These are phyloP conservation scores for Phengaris alcon DNA, from an alignment of 2,888 invertebrate species.

Conservation along the genomic window DNA sequence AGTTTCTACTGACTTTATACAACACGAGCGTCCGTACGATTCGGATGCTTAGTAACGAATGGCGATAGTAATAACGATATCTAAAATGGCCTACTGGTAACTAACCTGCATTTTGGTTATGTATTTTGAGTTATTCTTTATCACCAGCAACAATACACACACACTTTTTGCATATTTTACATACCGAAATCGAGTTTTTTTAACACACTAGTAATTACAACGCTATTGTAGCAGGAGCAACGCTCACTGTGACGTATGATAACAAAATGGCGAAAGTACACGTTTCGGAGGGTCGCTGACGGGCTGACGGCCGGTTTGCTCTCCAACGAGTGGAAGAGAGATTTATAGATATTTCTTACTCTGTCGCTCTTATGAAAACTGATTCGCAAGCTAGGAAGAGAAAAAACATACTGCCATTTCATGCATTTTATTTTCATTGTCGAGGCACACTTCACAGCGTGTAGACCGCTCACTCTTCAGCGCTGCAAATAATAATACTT, in stretches of 20 bases:
- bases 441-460: conserved; percentile 2
- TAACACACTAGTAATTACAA: conserved; percentile 35
- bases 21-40: background rate
- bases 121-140: conserved; percentile 11
- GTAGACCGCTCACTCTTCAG: conserved; percentile 15
- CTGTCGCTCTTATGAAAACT: conserved; percentile 29
- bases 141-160: conserved; percentile 2
- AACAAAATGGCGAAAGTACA: conserved; percentile 51
- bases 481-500: background rate
- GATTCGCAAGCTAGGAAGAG: conserved; percentile 5
- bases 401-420: conserved; percentile 9
- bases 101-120: conserved; percentile 20
- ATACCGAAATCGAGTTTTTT: conserved; percentile 11
- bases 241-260: conserved; percentile 44
- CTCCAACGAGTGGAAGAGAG: conserved; percentile 32
- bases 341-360: conserved; percentile 28
- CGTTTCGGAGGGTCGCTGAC: conserved; percentile 36
- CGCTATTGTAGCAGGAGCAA: conserved; percentile 38
- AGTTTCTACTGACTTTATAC: background rate
- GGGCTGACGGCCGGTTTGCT: conserved; percentile 22
- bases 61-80: background rate
- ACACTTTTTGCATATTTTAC: conserved; percentile 13
- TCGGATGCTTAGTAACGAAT: conserved; percentile 8
- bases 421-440: conserved; percentile 31
- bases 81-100: background rate